A percentile compares a stretch with the other conserved stretches of the same genome.
Conservation (phyloP, 2,113 vertebrate species). For the Dasyurus viverrinus region DNA sequence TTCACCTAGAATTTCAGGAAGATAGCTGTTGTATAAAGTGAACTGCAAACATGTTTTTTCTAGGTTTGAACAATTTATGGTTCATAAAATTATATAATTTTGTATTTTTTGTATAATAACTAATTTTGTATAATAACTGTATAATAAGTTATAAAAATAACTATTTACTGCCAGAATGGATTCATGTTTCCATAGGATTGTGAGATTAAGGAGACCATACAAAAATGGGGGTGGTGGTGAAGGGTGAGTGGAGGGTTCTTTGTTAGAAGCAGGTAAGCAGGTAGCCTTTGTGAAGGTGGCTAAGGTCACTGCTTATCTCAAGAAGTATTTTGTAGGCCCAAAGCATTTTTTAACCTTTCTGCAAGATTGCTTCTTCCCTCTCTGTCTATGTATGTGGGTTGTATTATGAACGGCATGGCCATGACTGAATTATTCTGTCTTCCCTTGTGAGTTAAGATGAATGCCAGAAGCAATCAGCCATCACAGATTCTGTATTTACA, state of each 20-base stretch:
- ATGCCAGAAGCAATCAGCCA: constrained; percentile 2
- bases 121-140: too few relatives aligned
- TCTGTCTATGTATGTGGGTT: neutral
- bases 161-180: constrained; percentile 28
- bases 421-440: rapidly evolving
- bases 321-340: neutral
- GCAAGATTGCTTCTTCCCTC: neutral
- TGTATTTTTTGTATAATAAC: too few relatives aligned
- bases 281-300: neutral
- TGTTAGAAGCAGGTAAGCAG: neutral
- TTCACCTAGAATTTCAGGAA: constrained; percentile 46
- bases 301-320: neutral
- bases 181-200: constrained; percentile 58
- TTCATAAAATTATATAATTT: constrained; percentile 11
- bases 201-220: constrained; percentile 30
- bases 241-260: neutral
- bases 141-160: too few relatives aligned
- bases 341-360: neutral
- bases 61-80: constrained; percentile 52
- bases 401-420: rapidly evolving
- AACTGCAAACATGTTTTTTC: neutral
- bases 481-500: neutral
- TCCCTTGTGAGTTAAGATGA: neutral
- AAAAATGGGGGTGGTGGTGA: constrained; percentile 29
- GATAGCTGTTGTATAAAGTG: constrained; percentile 32